Percentiles rank a stretch among this genome's conserved stretches.
phyloP scores from a whole-genome alignment of 2,797 vertebrate species.

The Botia kubotai region DNA sequence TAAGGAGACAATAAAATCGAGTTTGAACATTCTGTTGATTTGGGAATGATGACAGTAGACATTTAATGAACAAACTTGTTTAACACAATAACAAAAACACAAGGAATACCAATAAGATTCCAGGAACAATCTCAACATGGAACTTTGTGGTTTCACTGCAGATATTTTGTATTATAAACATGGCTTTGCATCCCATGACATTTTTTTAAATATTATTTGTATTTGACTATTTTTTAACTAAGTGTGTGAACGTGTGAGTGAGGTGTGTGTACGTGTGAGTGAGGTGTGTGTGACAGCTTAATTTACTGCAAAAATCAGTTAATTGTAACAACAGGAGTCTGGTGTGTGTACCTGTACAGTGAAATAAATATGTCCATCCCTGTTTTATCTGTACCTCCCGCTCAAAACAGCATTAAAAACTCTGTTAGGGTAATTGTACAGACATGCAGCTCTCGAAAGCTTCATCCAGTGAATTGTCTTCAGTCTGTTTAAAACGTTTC shows the following conservation, averaged over 20 bases:
- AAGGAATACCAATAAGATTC: not conserved
- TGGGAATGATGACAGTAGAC: constrained; percentile 89
- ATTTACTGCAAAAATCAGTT: not conserved
- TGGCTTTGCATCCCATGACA: constrained; percentile 2
- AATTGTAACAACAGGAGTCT: no score
- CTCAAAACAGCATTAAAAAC: not conserved
- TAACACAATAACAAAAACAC: not conserved
- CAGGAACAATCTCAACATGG: not conserved
- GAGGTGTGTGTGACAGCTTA: not conserved
- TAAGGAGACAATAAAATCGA: constrained; percentile 82
- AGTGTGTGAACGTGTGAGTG: no score
- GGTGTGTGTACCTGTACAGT: no score
- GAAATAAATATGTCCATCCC: not conserved
- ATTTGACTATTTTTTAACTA: not conserved
- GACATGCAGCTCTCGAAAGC: not conserved
- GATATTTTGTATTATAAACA: not conserved
- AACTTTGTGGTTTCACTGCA: not conserved
- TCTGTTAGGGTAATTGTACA: no score
- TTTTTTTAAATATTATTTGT: not conserved
- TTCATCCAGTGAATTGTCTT: not conserved
- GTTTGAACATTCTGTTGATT: constrained; percentile 83
- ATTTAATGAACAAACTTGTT: constrained; percentile 73
- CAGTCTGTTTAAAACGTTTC: not conserved
- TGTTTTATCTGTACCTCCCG: not conserved
- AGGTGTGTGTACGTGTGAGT: no score